Percentiles rank a stretch among this genome's conserved stretches.
Conservation (phyloP, 2,888 invertebrate species). For the Pycnomerus fuliginosus region DNA sequence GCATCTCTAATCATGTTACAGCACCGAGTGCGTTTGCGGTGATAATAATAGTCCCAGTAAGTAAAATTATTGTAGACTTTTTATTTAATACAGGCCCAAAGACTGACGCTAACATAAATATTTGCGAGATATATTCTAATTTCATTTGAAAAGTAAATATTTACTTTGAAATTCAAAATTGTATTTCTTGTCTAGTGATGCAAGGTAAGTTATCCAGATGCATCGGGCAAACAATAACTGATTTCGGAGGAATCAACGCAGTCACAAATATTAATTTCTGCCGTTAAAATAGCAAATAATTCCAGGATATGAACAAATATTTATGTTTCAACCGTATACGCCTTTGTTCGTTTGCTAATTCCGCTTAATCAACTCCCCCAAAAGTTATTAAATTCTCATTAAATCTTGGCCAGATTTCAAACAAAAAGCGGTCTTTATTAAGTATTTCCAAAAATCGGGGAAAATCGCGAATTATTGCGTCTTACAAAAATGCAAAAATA, state of each 20-base stretch:
- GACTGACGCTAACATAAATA: conserved; percentile 9
- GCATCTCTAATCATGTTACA: not conserved
- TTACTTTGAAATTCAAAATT: conserved; percentile 15
- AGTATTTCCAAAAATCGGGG: too few species aligned
- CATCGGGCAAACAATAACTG: too few species aligned
- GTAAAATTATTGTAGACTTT: not conserved
- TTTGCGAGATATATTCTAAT: conserved; percentile 18
- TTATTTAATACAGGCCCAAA: conserved; percentile 4
- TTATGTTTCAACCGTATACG: not conserved
- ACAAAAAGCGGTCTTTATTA: too few species aligned
- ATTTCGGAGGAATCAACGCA: too few species aligned
- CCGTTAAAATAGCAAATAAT: too few species aligned
- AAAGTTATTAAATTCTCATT: not conserved
- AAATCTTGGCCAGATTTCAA: not conserved
- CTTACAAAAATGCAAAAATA: too few species aligned
- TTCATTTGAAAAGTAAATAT: conserved; percentile 19
- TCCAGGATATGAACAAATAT: not conserved
- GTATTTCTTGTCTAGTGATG: conserved; percentile 7
- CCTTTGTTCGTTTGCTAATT: not conserved
- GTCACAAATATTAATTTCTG: conserved; percentile 2
- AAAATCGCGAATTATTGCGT: too few species aligned
- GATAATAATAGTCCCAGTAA: not conserved
- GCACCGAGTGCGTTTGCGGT: not conserved
- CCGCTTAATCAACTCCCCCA: not conserved
- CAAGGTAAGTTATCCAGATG: conserved; percentile 17